Conservation (phyloP, 2,797 vertebrate genomes). For the Lindbergichthys nudifrons region DNA sequence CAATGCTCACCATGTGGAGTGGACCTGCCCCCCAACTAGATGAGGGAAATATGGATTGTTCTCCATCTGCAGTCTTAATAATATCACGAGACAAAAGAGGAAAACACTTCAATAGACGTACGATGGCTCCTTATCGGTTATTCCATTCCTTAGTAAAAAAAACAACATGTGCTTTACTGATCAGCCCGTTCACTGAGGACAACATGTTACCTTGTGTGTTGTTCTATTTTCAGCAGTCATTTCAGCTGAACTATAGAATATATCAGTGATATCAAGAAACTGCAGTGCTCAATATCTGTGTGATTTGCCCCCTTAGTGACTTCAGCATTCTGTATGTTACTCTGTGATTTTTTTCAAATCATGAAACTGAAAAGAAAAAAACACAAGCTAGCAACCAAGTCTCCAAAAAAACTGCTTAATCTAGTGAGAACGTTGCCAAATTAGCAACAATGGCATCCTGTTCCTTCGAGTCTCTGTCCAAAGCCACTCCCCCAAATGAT, state of each 20-base stretch:
- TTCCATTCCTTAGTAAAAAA: conserved; percentile 29
- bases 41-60: conserved; percentile 3
- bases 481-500: no score
- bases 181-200: conserved; percentile 16
- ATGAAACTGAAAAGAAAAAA: no score
- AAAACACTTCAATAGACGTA: conserved; percentile 5
- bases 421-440: no score
- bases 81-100: conserved; percentile 12
- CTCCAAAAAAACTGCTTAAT: no score
- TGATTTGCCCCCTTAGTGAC: background rate
- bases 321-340: background rate
- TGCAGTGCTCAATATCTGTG: background rate
- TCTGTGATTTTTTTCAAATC: background rate
- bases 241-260: conserved; percentile 3
- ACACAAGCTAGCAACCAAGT: no score
- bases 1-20: conserved; percentile 16
- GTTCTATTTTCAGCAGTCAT: conserved; percentile 19
- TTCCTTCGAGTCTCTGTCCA: no score
- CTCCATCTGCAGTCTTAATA: conserved; percentile 44
- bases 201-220: conserved; percentile 3
- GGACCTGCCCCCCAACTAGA: conserved; percentile 10
- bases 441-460: no score
- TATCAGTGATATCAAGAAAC: background rate
- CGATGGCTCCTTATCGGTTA: conserved; percentile 36
- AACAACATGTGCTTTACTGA: conserved; percentile 45